A percentile compares a stretch with the other conserved stretches of the same genome.
phyloP scores from a whole-genome alignment of 2,888 invertebrate species.

The Cryptophagus acutangulus region DNA sequence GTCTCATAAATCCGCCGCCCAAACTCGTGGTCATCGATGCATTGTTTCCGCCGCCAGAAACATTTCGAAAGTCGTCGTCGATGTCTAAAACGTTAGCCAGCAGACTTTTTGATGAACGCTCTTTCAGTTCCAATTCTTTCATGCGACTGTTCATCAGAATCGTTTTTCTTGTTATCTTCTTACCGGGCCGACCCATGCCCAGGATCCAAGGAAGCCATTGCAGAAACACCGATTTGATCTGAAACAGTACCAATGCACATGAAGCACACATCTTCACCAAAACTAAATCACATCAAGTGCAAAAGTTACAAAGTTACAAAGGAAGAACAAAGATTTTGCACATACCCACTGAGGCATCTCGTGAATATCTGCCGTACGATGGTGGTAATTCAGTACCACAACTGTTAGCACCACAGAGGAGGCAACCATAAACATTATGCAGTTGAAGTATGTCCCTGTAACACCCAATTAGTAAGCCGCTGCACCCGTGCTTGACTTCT shows the following conservation, averaged over 20 bases:
- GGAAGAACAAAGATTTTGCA: constrained; percentile 23
- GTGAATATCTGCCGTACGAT: constrained; percentile 93
- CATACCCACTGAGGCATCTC: constrained; percentile 96
- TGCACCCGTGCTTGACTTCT: constrained; percentile 5
- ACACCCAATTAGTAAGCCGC: constrained; percentile 29
- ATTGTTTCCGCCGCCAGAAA: constrained; percentile 55
- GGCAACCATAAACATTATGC: constrained; percentile 99
- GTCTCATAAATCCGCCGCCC: constrained; percentile 57
- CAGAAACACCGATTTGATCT: constrained; percentile 93
- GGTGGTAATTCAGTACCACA: constrained; percentile 95
- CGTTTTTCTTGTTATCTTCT: constrained; percentile 86
- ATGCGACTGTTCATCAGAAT: constrained; percentile 86
- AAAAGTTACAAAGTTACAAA: background rate
- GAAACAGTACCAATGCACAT: constrained; percentile 25
- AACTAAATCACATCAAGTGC: background rate
- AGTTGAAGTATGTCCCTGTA: constrained; percentile 99
- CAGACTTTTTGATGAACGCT: constrained; percentile 88
- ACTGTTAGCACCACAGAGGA: constrained; percentile 96
- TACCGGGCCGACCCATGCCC: constrained; percentile 93
- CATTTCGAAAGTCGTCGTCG: constrained; percentile 88
- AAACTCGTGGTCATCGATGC: constrained; percentile 43
- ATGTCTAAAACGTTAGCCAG: constrained; percentile 93
- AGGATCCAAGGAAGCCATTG: constrained; percentile 97
- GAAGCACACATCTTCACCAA: no score
- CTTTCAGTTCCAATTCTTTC: constrained; percentile 89